Percentiles rank a stretch among this genome's conserved stretches.
Conservation (phyloP, 2,797 vertebrate genomes). For the Atherinosoma microstoma region DNA sequence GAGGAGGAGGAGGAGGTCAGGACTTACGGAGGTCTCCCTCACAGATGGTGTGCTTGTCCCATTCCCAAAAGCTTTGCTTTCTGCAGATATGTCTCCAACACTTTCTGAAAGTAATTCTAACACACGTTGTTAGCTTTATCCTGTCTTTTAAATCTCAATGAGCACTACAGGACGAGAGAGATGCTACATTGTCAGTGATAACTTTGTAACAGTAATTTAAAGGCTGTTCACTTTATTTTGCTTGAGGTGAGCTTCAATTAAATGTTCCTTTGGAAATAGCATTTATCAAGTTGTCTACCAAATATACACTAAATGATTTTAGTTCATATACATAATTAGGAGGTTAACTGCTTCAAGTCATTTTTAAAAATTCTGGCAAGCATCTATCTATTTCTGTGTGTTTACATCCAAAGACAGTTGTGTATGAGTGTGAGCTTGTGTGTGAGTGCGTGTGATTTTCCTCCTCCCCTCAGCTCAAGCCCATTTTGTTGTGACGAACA, state of each 20-base stretch:
- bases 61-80: slow-evolving; percentile 69
- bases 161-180: slow-evolving; percentile 2
- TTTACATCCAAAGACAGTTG: slow-evolving; percentile 14
- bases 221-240: background rate
- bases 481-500: slow-evolving; percentile 52
- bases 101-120: slow-evolving; percentile 63
- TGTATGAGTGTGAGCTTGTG: background rate
- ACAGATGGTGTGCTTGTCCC: slow-evolving; percentile 76
- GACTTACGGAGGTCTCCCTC: slow-evolving; percentile 61
- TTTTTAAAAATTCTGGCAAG: slow-evolving; percentile 1
- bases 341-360: background rate
- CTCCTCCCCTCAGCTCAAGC: slow-evolving; percentile 33
- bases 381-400: slow-evolving; percentile 46
- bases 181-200: slow-evolving; percentile 8
- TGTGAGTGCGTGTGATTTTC: slow-evolving; percentile 1
- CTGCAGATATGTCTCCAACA: slow-evolving; percentile 51
- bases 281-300: background rate
- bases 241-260: background rate
- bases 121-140: slow-evolving; percentile 52
- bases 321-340: background rate
- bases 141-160: slow-evolving; percentile 19
- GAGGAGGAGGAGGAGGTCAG: slow-evolving; percentile 53
- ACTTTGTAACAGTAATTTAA: slow-evolving; percentile 13
- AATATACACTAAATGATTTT: slow-evolving; percentile 5
- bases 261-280: background rate